Evolutionary conservation across 1,140 invertebrate genomes (phyloP), one percentile per base, ranked within the genome.

Genomic region (Charaxes varanes): DNA sequence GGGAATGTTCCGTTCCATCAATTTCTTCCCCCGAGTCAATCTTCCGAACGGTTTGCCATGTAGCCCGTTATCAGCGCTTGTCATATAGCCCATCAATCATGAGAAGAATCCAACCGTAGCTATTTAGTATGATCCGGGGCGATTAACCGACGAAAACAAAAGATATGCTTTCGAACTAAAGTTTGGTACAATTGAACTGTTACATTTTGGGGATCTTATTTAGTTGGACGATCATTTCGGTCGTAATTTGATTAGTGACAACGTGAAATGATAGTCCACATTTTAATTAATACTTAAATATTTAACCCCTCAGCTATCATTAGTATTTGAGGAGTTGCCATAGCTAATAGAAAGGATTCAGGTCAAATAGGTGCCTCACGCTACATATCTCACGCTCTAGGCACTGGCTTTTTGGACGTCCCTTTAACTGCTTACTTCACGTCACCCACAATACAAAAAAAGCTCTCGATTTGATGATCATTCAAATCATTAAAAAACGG

Each of bases 1-100:
- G 30, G 54, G 50, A 54, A 53, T 54, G 48, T 54, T 53, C 31
- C 51, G 60, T 55, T 61, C 53, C 61, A 69, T 71, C 69, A 69
- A 66, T 66, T 63, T 54, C 51, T 58, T 62, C 68, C 66, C 64
- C 61, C 53, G 48, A 62, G 71, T 56, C 68, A 63, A 74, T 78
- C 68, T 73, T 76, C 69, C 70, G 60, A 64, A 56, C 62, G 69
- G 67, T 60, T 73, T 64, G 59, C 52, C 60, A 52, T 66, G 58
- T 48, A 54, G 53, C 50, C 58, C 62, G 64, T 61, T 73, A 73
- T 71, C 70, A 58, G 61, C 42, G 56, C 54, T 62, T 63, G 65
- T 66, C 69, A 61, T 64, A 67, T 62, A 53, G 41, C 37, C 66
- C 70, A 81, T 81, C 74, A 77, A 81, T 81, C 77, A 81, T 53